These are phyloP conservation scores for Ericerus pela DNA, from an alignment of 1,140 invertebrate species.

Conservation along the genomic window DNA sequence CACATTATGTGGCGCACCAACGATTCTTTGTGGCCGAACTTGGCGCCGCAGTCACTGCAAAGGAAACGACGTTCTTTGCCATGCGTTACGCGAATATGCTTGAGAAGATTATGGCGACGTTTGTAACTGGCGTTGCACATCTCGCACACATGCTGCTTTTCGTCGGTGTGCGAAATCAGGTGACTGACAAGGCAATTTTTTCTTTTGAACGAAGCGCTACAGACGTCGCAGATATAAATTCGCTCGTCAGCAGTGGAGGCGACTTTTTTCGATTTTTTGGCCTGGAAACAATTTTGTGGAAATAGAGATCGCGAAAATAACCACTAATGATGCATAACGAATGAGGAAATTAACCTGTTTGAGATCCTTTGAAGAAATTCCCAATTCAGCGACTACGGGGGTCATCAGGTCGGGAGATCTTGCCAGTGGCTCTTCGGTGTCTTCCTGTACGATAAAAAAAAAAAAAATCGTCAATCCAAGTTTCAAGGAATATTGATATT, in stretches of 20 bases:
- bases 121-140: background rate
- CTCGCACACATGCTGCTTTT: background rate
- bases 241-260: background rate
- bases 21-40: slow-evolving; percentile 54
- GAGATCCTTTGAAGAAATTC: no score
- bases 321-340: no score
- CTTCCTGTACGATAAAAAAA: no score
- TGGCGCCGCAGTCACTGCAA: slow-evolving; percentile 50
- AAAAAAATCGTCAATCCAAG: no score
- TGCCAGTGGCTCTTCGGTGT: no score
- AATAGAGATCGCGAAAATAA: no score
- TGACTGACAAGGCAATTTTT: slow-evolving; percentile 17
- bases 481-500: no score
- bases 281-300: background rate
- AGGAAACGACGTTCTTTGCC: slow-evolving; percentile 56
- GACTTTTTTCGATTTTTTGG: background rate
- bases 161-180: slow-evolving; percentile 15
- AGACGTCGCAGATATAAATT: slow-evolving; percentile 5
- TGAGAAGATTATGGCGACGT: slow-evolving; percentile 44
- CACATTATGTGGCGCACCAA: slow-evolving; percentile 66
- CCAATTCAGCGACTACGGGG: no score
- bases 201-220: slow-evolving; percentile 12
- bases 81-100: slow-evolving; percentile 62
- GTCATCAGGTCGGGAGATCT: no score
- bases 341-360: no score